Percentiles rank a stretch among this genome's conserved stretches.
phyloP scores from a whole-genome alignment of 2,797 vertebrate genomes.

The Sebastes nivosus region DNA sequence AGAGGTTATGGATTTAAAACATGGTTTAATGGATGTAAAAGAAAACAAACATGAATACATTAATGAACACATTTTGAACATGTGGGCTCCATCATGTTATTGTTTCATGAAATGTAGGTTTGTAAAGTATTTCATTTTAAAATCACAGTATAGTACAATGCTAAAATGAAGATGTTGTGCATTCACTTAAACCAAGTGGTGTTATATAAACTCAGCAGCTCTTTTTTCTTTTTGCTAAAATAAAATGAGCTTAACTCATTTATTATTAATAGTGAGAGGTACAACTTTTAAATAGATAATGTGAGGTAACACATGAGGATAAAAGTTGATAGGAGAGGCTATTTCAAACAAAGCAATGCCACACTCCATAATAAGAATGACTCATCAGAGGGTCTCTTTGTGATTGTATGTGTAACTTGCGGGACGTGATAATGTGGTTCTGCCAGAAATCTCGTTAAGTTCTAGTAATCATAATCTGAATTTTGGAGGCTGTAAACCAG shows the following conservation, averaged over 20 bases:
- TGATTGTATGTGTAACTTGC: background rate
- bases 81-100: background rate
- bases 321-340: slow-evolving; percentile 1
- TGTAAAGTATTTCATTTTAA: background rate
- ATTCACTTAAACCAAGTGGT: background rate
- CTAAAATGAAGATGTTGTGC: background rate
- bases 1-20: background rate
- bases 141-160: background rate
- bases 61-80: background rate
- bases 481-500: background rate
- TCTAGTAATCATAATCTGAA: background rate
- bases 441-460: background rate
- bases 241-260: slow-evolving; percentile 30
- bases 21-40: background rate
- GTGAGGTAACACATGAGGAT: slow-evolving; percentile 33
- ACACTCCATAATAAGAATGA: background rate
- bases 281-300: slow-evolving; percentile 40
- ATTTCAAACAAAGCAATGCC: slow-evolving; percentile 6
- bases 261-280: slow-evolving; percentile 41
- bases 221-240: background rate
- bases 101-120: background rate
- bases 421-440: background rate
- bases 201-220: slow-evolving; percentile 22
- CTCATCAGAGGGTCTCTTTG: background rate
- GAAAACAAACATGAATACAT: background rate